Conservation (phyloP, 2,888 invertebrate species). For the Myathropa florea region DNA sequence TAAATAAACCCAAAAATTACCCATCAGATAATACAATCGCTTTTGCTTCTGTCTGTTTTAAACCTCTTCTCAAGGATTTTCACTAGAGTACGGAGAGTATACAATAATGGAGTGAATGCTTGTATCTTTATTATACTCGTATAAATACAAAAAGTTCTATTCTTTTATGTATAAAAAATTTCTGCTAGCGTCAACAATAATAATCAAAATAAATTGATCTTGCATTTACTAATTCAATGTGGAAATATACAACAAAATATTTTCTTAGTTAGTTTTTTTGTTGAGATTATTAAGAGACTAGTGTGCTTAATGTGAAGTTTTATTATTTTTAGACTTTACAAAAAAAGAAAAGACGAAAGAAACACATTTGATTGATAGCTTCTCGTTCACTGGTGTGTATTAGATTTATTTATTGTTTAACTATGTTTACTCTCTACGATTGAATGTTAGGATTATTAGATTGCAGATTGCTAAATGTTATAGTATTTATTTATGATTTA, state of each 20-base stretch:
- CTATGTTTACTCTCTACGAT: conserved; percentile 31
- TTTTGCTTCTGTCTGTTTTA: conserved; percentile 16
- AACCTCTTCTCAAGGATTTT: conserved; percentile 27
- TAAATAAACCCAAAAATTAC: conserved; percentile 55
- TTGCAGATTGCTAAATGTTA: conserved; percentile 21
- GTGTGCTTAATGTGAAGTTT: conserved; percentile 15
- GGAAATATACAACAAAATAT: neutral
- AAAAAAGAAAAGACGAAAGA: neutral
- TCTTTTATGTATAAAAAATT: conserved; percentile 32
- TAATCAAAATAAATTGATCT: conserved; percentile 45
- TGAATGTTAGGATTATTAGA: conserved; percentile 16
- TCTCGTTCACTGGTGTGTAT: neutral
- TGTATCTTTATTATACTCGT: conserved; percentile 23
- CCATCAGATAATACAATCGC: conserved; percentile 59
- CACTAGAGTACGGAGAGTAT: conserved; percentile 42
- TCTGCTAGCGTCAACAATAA: conserved; percentile 45
- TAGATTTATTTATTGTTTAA: conserved; percentile 4
- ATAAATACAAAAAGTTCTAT: conserved; percentile 39
- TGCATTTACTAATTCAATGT: conserved; percentile 33
- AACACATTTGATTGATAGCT: conserved; percentile 10
- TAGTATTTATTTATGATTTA: neutral
- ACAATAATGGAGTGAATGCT: conserved; percentile 45
- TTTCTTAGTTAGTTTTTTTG: neutral
- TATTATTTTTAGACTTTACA: conserved; percentile 1
- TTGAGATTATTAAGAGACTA: neutral